Conservation (phyloP, 2,113 vertebrate species). For the Toxotes chatareus region DNA sequence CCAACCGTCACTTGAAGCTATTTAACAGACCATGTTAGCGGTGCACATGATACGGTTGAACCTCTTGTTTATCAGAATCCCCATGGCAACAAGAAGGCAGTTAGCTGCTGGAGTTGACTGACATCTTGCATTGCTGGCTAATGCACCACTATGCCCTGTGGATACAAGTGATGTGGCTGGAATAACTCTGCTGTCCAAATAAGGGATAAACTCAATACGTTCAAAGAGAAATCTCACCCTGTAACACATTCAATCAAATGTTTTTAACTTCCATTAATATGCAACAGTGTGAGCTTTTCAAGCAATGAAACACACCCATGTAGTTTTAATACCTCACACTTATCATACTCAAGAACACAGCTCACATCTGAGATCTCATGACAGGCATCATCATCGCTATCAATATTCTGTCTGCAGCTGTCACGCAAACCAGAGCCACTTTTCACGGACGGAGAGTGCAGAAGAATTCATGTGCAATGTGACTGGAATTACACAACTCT, state of each 20-base stretch:
- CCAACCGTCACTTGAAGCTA: not conserved
- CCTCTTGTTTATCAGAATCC: conserved; percentile 21
- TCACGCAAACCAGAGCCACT: conserved; percentile 10
- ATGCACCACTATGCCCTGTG: not conserved
- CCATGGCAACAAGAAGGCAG: conserved; percentile 12
- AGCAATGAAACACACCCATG: too few relatives aligned
- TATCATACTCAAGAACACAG: not conserved
- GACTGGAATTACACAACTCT: conserved; percentile 15
- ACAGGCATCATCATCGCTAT: conserved; percentile 17
- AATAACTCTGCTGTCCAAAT: not conserved
- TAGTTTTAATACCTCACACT: not conserved
- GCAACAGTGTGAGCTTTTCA: not conserved
- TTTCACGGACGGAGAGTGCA: not conserved
- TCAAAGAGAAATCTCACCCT: not conserved
- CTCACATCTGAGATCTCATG: conserved; percentile 14
- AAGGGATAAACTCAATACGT: not conserved
- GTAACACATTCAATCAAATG: not conserved
- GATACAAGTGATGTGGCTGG: not conserved
- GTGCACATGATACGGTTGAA: not conserved
- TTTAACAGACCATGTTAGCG: not conserved
- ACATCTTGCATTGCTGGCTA: not conserved
- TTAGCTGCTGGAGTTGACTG: not conserved
- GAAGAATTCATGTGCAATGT: not conserved
- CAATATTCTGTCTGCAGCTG: conserved; percentile 33
- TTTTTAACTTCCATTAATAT: not conserved